Base-by-base conservation (phyloP, 2,797 vertebrate species). In the Ara ararauna region DNA sequence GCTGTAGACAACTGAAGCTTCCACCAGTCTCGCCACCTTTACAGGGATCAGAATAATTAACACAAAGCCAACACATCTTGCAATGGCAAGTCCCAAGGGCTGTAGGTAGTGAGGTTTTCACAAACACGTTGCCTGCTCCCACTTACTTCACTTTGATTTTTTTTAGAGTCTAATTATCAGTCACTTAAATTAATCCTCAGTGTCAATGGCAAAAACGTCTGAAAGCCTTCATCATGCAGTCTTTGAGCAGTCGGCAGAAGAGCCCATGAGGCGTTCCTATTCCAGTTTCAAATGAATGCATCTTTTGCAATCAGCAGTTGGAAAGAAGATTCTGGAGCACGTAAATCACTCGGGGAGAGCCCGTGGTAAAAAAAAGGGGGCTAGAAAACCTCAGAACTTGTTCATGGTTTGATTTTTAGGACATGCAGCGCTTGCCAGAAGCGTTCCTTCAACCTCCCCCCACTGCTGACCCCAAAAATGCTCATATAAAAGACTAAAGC, bases 391-490 rank as follows among this genome's bases (percentile, higher is more conserved):
- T 87, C 73, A 90, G 38, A 79, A 82, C 36, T 71, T 74, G 24
- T 22, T 70, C 40, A 32, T 32, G 9, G 60, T 92, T 78, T 68
- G 18, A 23, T 92, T 90, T 95, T 89, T 91, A 62, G 82, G 68
- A 9, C 75, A 74, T 27, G 10, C 22, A 89, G 75, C 91, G 75
- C 85, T 96, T 94, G 56, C 81, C 64, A 76, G 56, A 70, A 92
- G 40, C 36, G 56, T 64, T 45, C 7, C 38, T 86, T 80, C 51
- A 74, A 45, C 60, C 12, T 27, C 23, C 23, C 14, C 15, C 32
- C 32, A 58, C 13, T 23, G 32, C 32, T 10, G 21, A 24, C n/a
- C n/a, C 56, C 56, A 7, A 62, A 62, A 23, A 38, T 50, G 36
- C 80, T 75, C 7, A 7, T 29, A 16, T 40, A 10, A 53, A 77